Conservation (phyloP, 2,888 invertebrate genomes). For the Erebia epiphron region DNA sequence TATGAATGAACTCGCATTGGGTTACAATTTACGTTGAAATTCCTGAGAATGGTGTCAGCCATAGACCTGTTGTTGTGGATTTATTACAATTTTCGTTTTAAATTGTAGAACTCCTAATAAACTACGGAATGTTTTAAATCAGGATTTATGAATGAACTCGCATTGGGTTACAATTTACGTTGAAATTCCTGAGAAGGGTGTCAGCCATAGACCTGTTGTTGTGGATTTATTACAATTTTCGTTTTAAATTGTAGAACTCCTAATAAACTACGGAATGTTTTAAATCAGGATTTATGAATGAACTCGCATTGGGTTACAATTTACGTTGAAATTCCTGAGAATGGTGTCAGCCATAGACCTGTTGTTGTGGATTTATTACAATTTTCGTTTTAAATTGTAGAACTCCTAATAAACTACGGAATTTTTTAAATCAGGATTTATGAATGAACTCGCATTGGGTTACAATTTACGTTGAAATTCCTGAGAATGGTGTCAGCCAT, state of each 20-base stretch:
- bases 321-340: not conserved
- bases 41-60: not conserved
- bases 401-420: too few relatives aligned
- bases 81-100: not conserved
- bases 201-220: too few relatives aligned
- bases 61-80: too few relatives aligned
- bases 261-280: slow-evolving; percentile 10
- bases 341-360: not conserved
- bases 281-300: slow-evolving; percentile 29
- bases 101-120: too few relatives aligned
- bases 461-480: not conserved
- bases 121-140: slow-evolving; percentile 17
- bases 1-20: slow-evolving; percentile 24
- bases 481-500: not conserved
- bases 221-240: too few relatives aligned
- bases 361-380: too few relatives aligned
- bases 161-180: slow-evolving; percentile 3
- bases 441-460: slow-evolving; percentile 24
- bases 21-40: slow-evolving; percentile 1
- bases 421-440: slow-evolving; percentile 22
- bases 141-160: slow-evolving; percentile 27
- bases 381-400: not conserved
- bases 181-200: not conserved
- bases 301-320: slow-evolving; percentile 12
- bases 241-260: too few relatives aligned